Evolutionary conservation across 2,888 invertebrate species (phyloP).

Genomic region (Cerceris rybyensis): DNA sequence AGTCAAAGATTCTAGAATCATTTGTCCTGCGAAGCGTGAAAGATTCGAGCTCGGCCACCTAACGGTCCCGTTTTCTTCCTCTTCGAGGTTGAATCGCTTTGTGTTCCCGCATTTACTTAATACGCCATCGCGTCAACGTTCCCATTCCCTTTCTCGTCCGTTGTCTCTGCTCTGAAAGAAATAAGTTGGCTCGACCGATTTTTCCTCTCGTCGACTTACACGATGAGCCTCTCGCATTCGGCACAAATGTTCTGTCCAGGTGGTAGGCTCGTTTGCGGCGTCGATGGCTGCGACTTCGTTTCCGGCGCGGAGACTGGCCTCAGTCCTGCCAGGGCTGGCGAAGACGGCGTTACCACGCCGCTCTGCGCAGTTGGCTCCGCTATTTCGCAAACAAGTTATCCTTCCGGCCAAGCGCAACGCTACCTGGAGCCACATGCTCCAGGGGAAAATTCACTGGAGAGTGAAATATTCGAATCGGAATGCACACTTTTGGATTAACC

Average conservation of each 20-base stretch:
- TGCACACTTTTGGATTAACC: neutral
- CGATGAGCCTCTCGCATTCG: constrained; percentile 98
- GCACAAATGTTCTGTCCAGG: constrained; percentile 97
- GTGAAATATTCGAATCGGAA: neutral
- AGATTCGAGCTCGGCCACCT: no score
- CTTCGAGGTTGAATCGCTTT: no score
- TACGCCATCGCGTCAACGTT: neutral
- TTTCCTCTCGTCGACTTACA: constrained; percentile 88
- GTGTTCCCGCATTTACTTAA: neutral
- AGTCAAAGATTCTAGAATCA: no score
- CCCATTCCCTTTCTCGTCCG: constrained; percentile 31
- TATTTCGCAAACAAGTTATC: constrained; percentile 73
- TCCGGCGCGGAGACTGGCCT: constrained; percentile 91
- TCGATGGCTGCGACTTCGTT: constrained; percentile 81
- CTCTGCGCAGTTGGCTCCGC: constrained; percentile 80
- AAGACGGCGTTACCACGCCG: constrained; percentile 82
- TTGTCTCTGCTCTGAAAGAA: constrained; percentile 43
- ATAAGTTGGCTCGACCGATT: constrained; percentile 7
- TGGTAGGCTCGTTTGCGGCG: constrained; percentile 87
- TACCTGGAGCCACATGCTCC: constrained; percentile 31
- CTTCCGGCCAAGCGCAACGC: constrained; percentile 48
- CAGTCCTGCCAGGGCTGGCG: constrained; percentile 83
- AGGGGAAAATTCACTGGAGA: constrained; percentile 49
- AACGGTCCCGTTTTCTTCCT: no score
- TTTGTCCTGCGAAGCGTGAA: no score